Evolutionary conservation across 1,140 invertebrate genomes (phyloP).

Genomic region (Drosophila orosa): DNA sequence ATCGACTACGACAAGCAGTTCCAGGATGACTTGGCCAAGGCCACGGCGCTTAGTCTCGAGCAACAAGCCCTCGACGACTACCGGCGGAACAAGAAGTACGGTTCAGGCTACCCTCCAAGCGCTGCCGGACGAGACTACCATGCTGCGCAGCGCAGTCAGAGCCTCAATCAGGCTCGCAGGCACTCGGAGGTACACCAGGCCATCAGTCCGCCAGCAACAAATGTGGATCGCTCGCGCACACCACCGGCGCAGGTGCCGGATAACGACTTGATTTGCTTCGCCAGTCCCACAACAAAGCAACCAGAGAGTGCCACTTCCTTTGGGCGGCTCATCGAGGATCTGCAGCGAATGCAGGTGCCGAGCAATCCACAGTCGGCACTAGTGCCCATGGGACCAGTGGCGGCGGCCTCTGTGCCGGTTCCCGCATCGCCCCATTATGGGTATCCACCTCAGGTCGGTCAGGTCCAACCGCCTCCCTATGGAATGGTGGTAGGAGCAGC

Average conservation of each 20-base stretch:
- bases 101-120: conserved; percentile 36
- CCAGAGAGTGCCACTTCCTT: conserved; percentile 84
- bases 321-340: conserved; percentile 86
- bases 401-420: conserved; percentile 49
- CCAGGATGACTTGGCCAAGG: conserved; percentile 93
- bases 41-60: conserved; percentile 93
- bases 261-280: conserved; percentile 89
- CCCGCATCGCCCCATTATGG: conserved; percentile 36
- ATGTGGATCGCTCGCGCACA: conserved; percentile 82
- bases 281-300: conserved; percentile 87
- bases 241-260: conserved; percentile 85
- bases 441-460: conserved; percentile 13
- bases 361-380: conserved; percentile 66
- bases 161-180: conserved; percentile 83
- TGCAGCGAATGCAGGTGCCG: conserved; percentile 84
- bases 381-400: conserved; percentile 71
- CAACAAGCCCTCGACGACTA: conserved; percentile 93
- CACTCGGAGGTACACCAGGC: conserved; percentile 83
- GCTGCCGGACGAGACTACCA: conserved; percentile 42
- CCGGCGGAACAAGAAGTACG: conserved; percentile 85
- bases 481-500: conserved; percentile 30
- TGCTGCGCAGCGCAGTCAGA: conserved; percentile 62
- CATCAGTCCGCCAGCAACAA: neutral
- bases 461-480: conserved; percentile 43
- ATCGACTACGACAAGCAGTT: conserved; percentile 92